Base-by-base conservation (phyloP, 2,113 vertebrate species). In the Peucedramus taeniatus region DNA sequence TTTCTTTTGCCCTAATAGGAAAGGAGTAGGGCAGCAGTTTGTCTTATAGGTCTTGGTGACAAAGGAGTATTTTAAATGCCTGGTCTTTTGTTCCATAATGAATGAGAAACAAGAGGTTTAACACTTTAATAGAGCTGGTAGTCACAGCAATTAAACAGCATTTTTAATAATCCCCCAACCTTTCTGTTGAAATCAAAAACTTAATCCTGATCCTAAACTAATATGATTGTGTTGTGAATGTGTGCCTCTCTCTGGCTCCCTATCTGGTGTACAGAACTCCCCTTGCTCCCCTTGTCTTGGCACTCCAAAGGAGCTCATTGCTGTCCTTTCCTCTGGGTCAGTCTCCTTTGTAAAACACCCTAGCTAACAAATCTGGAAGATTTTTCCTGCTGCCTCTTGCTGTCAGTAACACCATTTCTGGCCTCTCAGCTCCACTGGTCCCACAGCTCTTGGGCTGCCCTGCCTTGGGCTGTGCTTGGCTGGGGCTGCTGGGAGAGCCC, bases 131-230 rank as follows among this genome's bases (percentile, higher is more conserved):
- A 47, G 54, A 68, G 28, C 45, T 69, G 42, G 42, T 57, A 88
- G 56, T 61, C 44, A 42, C 65, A 87, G 82, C 78, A 90, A 75
- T 93, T 95, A 82, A 88, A 93, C 20, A 81, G 87, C 81, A 90
- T 96, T 90, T 95, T 88, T 85, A 92, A 92, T 90, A 93, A 90
- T 88, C 35, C 15, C 60, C 33, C 78, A 94, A 82, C 51, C 20
- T 63, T 92, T 94, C 82, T 82, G 23, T 42, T 79, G 33, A 27
- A 71, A 87, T 83, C 30, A 85, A 85, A 93, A 85, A 54, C 65
- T 75, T 39, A 45, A 88, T 92, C 83, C 49, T 92, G 61, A 79
- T 93, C 65, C 69, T 82, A 83, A 94, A 75, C 23, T 51, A 69
- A 49, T 31, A 28, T 22, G 59, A 39, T 27, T 81, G 40, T 70